Conservation (phyloP, 2,113 vertebrate genomes). For the Vireo altiloquus region DNA sequence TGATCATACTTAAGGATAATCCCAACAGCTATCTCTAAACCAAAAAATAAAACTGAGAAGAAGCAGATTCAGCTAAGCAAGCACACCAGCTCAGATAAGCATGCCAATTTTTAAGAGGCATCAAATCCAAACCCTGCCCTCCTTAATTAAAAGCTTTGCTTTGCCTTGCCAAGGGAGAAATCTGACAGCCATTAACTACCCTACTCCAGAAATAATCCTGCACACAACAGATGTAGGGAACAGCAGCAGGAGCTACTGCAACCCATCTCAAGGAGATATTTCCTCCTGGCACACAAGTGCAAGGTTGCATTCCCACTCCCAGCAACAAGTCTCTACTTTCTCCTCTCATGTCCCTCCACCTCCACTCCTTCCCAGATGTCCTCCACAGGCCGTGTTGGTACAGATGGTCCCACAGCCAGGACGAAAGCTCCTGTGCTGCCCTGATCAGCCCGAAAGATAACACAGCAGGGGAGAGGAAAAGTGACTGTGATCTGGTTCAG, state of each 20-base stretch:
- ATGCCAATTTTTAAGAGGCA: neutral
- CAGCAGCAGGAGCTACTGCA: neutral
- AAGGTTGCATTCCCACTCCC: neutral
- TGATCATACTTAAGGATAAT: neutral
- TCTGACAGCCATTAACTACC: neutral
- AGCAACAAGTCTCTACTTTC: neutral
- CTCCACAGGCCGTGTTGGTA: neutral
- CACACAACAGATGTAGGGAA: neutral
- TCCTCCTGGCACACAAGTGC: constrained; percentile 74
- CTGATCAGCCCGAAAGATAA: constrained; percentile 8
- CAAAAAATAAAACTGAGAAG: neutral
- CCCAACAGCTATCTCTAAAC: neutral
- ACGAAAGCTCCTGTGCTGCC: fast-evolving
- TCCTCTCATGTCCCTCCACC: neutral
- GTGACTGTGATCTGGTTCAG: neutral
- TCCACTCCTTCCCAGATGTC: neutral
- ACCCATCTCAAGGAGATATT: constrained; percentile 53
- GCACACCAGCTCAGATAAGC: neutral
- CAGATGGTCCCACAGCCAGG: neutral
- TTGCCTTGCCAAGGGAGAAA: constrained; percentile 15
- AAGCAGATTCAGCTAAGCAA: neutral
- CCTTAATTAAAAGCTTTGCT: constrained; percentile 36
- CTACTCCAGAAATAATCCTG: neutral
- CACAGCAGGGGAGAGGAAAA: neutral
- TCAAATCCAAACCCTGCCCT: neutral